A percentile compares a stretch with the other conserved stretches of the same genome.
phyloP scores from a whole-genome alignment of 2,888 invertebrate species.

The Brachypterus glaber region DNA sequence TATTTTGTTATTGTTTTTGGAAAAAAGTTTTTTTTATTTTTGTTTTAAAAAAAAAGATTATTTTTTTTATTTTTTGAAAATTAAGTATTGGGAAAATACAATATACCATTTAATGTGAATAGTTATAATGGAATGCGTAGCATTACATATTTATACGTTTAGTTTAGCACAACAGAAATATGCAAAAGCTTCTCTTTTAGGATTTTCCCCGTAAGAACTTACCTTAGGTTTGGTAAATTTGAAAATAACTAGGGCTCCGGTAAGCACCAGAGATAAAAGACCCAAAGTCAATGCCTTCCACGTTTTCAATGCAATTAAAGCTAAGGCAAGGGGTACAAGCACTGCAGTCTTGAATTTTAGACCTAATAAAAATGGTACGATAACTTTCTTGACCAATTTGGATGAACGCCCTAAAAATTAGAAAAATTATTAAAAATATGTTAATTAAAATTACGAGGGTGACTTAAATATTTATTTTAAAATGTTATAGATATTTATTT shows the following conservation, averaged over 20 bases:
- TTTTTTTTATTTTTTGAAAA: too few species aligned
- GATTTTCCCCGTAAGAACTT: too few species aligned
- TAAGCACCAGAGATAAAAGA: slow-evolving; percentile 71
- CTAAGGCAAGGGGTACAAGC: slow-evolving; percentile 69
- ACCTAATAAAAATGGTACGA: slow-evolving; percentile 77
- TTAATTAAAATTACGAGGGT: too few species aligned
- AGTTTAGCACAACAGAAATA: too few species aligned
- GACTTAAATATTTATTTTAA: too few species aligned
- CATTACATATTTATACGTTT: too few species aligned
- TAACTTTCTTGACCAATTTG: slow-evolving; percentile 68
- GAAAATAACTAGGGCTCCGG: slow-evolving; percentile 78
- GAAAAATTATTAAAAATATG: slow-evolving; percentile 2
- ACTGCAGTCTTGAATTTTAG: slow-evolving; percentile 80
- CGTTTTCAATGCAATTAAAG: slow-evolving; percentile 76
- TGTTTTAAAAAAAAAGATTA: too few species aligned
- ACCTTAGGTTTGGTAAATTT: slow-evolving; percentile 79
- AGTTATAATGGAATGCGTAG: not conserved
- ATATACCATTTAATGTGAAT: not conserved
- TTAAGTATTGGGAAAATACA: too few species aligned
- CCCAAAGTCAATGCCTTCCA: slow-evolving; percentile 85
- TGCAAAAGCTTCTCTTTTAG: too few species aligned
- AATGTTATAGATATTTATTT: too few species aligned
- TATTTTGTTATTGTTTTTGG: too few species aligned
- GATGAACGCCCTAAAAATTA: slow-evolving; percentile 53
- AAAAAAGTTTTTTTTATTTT: too few species aligned